Evolutionary conservation across 2,797 vertebrate species (phyloP).

Genomic region (Podargus strigoides): DNA sequence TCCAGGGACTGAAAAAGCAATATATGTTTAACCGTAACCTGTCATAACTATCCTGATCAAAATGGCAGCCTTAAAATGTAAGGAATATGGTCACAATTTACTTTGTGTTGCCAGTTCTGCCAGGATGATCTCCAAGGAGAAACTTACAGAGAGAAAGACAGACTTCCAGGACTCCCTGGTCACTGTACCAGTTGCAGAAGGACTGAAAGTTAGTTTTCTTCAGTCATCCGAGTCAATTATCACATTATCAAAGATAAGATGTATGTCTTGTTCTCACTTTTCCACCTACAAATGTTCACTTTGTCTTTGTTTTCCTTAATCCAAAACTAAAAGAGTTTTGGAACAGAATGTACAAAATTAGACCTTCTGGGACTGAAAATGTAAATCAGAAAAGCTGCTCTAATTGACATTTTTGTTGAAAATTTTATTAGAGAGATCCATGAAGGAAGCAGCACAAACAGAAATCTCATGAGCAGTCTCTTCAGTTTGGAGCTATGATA

Average conservation of each 20-base stretch:
- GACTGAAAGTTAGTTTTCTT: background rate
- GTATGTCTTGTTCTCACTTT: background rate
- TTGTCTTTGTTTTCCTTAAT: background rate
- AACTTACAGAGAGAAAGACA: background rate
- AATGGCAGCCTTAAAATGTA: background rate
- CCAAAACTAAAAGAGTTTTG: background rate
- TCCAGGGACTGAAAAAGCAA: background rate
- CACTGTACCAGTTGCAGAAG: background rate
- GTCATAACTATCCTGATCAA: background rate
- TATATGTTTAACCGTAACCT: background rate
- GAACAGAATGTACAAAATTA: background rate
- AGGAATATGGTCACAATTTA: background rate
- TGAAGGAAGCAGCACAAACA: background rate
- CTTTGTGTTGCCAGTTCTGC: background rate
- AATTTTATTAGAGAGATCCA: background rate
- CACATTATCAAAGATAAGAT: background rate
- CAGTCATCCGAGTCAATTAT: background rate
- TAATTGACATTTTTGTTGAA: background rate
- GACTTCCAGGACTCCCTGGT: background rate
- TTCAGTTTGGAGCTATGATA: background rate
- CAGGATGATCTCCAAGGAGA: background rate
- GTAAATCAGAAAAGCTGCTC: background rate
- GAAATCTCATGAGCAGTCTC: background rate
- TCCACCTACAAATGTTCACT: background rate
- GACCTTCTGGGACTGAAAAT: background rate